Evolutionary conservation across 2,888 invertebrate species (phyloP).

Genomic region (Microctonus hyperodae): DNA sequence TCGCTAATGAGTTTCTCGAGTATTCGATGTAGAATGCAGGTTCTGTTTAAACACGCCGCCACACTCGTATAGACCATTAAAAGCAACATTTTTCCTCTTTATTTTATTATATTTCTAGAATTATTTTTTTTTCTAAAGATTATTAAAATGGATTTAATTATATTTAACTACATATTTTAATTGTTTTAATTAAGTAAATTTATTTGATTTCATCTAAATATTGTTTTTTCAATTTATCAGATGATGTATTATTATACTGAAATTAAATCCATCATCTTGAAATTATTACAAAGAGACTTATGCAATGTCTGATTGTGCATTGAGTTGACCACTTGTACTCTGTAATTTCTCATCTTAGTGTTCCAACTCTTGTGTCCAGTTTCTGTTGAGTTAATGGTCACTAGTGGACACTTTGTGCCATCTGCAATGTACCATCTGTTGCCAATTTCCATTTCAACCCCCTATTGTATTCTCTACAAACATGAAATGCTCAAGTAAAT

Average conservation of each 20-base stretch:
- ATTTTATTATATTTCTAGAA: too few species aligned
- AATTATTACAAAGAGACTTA: background rate
- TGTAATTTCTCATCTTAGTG: background rate
- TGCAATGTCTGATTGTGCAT: background rate
- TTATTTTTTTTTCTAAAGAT: too few species aligned
- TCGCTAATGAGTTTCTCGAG: constrained; percentile 58
- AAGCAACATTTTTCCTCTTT: too few species aligned
- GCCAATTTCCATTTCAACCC: background rate
- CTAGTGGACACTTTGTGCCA: background rate
- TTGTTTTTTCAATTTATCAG: background rate
- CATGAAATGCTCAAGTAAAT: background rate
- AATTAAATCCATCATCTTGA: background rate
- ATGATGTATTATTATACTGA: background rate
- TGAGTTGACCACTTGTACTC: background rate
- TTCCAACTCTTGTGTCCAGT: background rate
- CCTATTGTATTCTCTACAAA: background rate
- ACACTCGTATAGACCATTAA: background rate
- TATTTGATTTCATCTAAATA: background rate
- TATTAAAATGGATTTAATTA: too few species aligned
- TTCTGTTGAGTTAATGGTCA: background rate
- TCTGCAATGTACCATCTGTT: background rate
- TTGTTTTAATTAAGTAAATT: too few species aligned
- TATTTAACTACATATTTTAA: too few species aligned
- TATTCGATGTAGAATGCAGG: constrained; percentile 56
- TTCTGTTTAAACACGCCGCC: constrained; percentile 50